Evolutionary conservation across 2,113 vertebrate species (phyloP), one percentile per base, ranked within the genome.

Genomic region (Gadus macrocephalus): DNA sequence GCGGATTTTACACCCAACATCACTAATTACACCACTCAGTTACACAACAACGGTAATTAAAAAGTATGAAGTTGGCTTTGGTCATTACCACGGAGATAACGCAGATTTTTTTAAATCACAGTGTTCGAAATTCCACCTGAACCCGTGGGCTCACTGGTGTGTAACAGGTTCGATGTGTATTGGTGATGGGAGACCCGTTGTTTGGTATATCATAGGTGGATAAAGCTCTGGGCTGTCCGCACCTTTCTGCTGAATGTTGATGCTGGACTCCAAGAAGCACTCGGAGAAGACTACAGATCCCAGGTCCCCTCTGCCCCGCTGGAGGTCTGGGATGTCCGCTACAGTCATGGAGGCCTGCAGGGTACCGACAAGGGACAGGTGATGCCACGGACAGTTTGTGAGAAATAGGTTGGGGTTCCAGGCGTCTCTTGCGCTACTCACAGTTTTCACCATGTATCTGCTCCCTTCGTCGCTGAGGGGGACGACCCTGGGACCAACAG

Each of bases 221-320:
- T 4, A 35, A 12, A 49, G 42, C 42, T 49, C 42, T 12, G 59
- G 59, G 20, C 3, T n/a, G 3, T 7, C 59, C 31, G 73, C 81
- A 94, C 97, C 95, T 86, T 92, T 95, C 75, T 96, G 94, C 81
- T 95, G 95, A 66, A 98, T 91, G 71, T 89, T 89, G 60, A 99
- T 94, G 73, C 89, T 93, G n/a, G 97, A 98, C 17, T 95, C 94
- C 77, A 99, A 75, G 79, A 99, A 99, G 0, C 96, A 96, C 68
- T 99, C 97, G 7, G 97, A 97, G 82, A 98, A 98, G 71, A 96
- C 91, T 35, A 98, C 88, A 28, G 97, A 98, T 15, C 96, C 97
- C 76, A 98, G 87, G 72, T 87, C 85, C 0, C 89, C 93, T 9
- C 78, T 81, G 15, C 88, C 88, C 2, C 87, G 74, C 72, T 92